Base-by-base conservation (phyloP, 2,113 vertebrate genomes). In the Tetrax tetrax region DNA sequence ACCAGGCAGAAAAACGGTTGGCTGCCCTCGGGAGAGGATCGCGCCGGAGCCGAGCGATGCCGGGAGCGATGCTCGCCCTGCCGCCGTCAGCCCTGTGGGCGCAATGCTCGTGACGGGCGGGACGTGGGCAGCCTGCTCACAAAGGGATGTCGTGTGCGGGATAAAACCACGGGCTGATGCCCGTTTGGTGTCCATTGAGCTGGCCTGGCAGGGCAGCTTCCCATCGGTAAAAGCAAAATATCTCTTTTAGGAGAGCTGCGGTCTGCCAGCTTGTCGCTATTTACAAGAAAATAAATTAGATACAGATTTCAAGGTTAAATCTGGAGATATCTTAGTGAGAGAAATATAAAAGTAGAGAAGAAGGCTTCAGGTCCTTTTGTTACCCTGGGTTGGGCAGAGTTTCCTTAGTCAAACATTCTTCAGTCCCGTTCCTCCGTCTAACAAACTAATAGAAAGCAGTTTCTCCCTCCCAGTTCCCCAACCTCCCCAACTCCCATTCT, bases 91-190 rank as follows among this genome's bases (percentile, higher is more conserved):
- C 48, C 48, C 48, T 10, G 9, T 11, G 48, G 48, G 48, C 48
- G 12, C 48, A 5, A 10, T 23, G 48, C 10, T 22, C 22, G 48
- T 10, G 48, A 22, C 18, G 48, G 48, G 47, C 19, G 47, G 19
- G 19, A 48, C 1, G 0, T 9, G 63, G 43, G 37, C 64, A 59
- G 33, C 29, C 65, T 9, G 4, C 2, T 23, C n/a, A 1, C 0
- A 27, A 12, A 27, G 37, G 37, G 22, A 3, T 22, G 10, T 6
- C 0, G 5, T 18, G 6, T 2, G 0, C 1, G 11, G 2, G 2
- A 6, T 20, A 33, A 17, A 5, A 7, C 9, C 45, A 10, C 41
- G 41, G 41, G 41, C 41, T 43, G 41, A 43, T 48, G 38, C 25
- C 27, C 1, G 0, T 12, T 29, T 38, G 31, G 22, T 51, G 8